These are phyloP conservation scores for Apaloderma vittatum DNA, from an alignment of 2,113 vertebrate species.

Conservation along the genomic window DNA sequence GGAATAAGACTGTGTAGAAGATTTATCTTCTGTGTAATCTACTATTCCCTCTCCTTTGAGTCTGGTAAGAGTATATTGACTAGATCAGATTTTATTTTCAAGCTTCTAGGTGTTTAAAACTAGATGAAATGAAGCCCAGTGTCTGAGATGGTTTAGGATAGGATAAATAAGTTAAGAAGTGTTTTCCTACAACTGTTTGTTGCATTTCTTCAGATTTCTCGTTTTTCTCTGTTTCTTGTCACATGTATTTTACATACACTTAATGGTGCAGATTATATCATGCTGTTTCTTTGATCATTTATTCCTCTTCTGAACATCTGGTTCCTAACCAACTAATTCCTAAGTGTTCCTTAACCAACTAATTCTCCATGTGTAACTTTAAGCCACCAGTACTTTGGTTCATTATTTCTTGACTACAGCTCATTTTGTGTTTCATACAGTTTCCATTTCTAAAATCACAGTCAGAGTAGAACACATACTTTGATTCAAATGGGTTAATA, in stretches of 20 bases:
- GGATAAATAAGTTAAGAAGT: background rate
- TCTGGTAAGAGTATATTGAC: background rate
- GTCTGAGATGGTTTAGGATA: background rate
- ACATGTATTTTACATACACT: background rate
- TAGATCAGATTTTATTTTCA: background rate
- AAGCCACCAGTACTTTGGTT: background rate
- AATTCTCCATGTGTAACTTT: background rate
- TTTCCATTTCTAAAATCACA: background rate
- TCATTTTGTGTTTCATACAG: background rate
- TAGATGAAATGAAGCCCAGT: background rate
- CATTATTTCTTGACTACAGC: background rate
- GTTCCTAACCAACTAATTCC: background rate
- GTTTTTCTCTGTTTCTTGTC: background rate
- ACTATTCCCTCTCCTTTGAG: background rate
- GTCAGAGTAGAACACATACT: background rate
- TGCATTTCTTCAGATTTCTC: background rate
- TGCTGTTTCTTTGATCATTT: background rate
- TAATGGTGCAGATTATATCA: background rate
- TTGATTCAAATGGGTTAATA: conserved; percentile 39
- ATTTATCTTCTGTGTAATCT: background rate
- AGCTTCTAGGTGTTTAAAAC: background rate
- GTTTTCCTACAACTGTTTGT: background rate
- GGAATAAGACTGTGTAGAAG: background rate
- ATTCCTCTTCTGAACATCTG: background rate
- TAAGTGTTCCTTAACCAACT: background rate